phyloP scores from a whole-genome alignment of 1,140 invertebrate species.

The Ceratosolen fusciceps region DNA sequence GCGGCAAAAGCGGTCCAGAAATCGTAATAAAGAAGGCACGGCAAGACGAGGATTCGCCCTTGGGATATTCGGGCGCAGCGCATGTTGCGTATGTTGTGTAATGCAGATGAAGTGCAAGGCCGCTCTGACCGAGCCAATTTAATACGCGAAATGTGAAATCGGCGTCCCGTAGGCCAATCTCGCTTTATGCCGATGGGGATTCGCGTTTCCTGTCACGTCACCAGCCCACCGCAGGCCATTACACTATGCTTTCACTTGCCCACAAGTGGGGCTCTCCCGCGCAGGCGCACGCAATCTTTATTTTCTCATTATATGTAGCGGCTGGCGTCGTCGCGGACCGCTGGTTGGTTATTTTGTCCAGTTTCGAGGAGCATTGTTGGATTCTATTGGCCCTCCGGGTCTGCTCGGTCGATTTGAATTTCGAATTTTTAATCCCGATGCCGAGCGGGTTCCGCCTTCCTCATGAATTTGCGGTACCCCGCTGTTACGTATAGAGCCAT shows the following conservation, averaged over 20 bases:
- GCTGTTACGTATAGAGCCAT: not conserved
- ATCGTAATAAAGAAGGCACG: not conserved
- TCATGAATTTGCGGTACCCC: not conserved
- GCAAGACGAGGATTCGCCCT: not conserved
- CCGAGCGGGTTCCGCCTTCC: too few relatives aligned
- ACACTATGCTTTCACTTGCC: slow-evolving; percentile 49
- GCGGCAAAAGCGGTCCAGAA: not conserved
- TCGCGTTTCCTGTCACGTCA: slow-evolving; percentile 50
- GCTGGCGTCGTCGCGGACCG: not conserved
- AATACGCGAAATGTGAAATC: slow-evolving; percentile 21
- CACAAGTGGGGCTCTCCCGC: slow-evolving; percentile 12
- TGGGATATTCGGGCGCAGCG: not conserved
- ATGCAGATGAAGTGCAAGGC: slow-evolving; percentile 23
- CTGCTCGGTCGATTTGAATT: slow-evolving; percentile 5
- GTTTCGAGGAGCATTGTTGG: slow-evolving; percentile 22
- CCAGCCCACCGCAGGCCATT: slow-evolving; percentile 32
- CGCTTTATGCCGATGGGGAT: slow-evolving; percentile 28
- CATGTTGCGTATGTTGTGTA: too few relatives aligned
- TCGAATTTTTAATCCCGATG: not conserved
- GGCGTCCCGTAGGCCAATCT: not conserved
- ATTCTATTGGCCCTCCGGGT: not conserved
- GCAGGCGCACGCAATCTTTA: slow-evolving; percentile 43
- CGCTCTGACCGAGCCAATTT: slow-evolving; percentile 8
- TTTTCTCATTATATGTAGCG: slow-evolving; percentile 36
- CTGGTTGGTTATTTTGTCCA: not conserved